phyloP scores from a whole-genome alignment of 1,140 invertebrate genomes.

The Euura saliciscinereae region DNA sequence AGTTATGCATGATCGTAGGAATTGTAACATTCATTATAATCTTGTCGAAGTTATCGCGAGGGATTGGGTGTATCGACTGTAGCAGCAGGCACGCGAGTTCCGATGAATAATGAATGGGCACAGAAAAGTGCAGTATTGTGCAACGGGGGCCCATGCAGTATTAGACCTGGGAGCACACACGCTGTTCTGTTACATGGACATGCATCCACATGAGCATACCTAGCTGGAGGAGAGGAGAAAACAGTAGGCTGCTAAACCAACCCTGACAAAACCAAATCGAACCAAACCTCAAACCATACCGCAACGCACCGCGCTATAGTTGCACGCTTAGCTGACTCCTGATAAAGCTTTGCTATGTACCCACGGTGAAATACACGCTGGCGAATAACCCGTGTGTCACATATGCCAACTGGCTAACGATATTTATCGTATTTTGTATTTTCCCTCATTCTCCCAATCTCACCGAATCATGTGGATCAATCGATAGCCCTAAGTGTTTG shows the following conservation, averaged over 20 bases:
- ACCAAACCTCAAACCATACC: no score
- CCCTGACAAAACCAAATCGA: no score
- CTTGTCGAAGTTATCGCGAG: no score
- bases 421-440: neutral
- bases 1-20: no score
- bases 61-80: neutral
- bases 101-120: conserved; percentile 4
- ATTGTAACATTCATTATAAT: no score
- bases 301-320: no score
- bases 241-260: no score
- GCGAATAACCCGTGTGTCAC: no score
- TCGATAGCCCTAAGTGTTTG: no score
- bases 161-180: neutral
- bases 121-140: neutral
- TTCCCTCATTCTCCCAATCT: neutral
- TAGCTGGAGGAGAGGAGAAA: neutral
- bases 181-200: neutral
- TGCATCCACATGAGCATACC: neutral
- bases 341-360: neutral
- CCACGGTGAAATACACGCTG: no score
- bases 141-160: neutral
- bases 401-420: no score
- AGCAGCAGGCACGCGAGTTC: neutral
- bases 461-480: no score
- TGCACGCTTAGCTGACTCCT: neutral